Evolutionary conservation across 2,888 invertebrate genomes (phyloP), one percentile per base, ranked within the genome.

Genomic region (Caenorhabditis macrosperma): DNA sequence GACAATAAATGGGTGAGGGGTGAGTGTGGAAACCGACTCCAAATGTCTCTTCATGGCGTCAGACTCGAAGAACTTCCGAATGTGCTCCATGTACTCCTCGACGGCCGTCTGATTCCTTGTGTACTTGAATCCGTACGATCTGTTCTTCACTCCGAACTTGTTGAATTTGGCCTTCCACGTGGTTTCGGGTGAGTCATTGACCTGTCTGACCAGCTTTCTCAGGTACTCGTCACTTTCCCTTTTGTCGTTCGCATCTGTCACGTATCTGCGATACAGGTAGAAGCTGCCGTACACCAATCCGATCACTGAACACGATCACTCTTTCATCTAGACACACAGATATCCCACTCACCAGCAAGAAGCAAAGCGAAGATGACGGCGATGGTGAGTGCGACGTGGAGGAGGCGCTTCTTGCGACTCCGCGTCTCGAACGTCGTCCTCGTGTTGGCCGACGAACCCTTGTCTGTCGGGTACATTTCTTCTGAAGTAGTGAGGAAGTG

Each of bases 101-200:
- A 89, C 85, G 7, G 89, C 89, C 9, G 89, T 89, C 57, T 86
- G 72, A 78, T 90, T 90, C 57, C 87, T 82, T 41, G 89, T 84
- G 44, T 86, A 85, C 20, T 79, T 82, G 75, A 85, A 85, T n/a
- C 86, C 85, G 52, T 85, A 85, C 0, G 78, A 79, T 9, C 76
- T 50, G 57, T 85, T 86, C 67, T 86, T 86, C 71, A 87, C 85
- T 22, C 88, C 88, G 48, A 88, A 88, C 30, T 88, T 88, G 78
- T 88, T 88, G 77, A 85, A 88, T 55, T 88, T 87, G 4, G 88
- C 88, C 81, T 89, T 90, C 90, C 90, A 90, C 33, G 87, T 82
- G 12, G 82, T 81, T 52, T 86, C 81, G 7, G 85, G 83, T 10
- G 85, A 81, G 22, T 82, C 85, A 57, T 90, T 90, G 55, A 90